These are phyloP conservation scores for Eupithecia centaureata DNA, from an alignment of 2,888 invertebrate species.

Conservation along the genomic window DNA sequence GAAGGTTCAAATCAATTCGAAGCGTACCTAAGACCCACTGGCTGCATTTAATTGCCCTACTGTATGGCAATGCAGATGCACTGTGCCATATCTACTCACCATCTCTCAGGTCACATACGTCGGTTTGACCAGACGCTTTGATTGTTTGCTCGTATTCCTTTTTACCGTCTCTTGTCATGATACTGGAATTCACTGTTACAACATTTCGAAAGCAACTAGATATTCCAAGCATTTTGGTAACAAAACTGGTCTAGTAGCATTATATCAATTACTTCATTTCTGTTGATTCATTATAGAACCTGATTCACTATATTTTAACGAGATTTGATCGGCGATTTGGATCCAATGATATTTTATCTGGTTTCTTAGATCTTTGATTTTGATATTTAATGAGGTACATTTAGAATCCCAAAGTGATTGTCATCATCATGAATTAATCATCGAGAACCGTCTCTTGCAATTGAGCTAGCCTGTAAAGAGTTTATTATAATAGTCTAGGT, in stretches of 20 bases:
- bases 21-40: not conserved
- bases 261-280: conserved; percentile 15
- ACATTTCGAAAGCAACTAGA: conserved; percentile 10
- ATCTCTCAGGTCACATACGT: not conserved
- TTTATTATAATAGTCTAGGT: not conserved
- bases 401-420: not conserved
- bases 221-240: conserved; percentile 10
- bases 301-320: conserved; percentile 20
- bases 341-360: not conserved
- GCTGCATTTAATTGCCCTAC: not conserved
- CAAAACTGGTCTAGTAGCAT: conserved; percentile 14
- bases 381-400: not conserved
- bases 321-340: not conserved
- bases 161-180: not conserved
- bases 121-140: not conserved
- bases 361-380: not conserved
- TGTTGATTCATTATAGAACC: conserved; percentile 22
- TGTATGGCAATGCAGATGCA: not conserved
- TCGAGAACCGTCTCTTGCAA: no score
- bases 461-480: not conserved
- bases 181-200: conserved; percentile 7
- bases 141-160: not conserved
- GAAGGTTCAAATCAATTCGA: not conserved
- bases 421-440: not conserved
- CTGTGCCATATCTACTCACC: not conserved